Evolutionary conservation across 2,888 invertebrate species (phyloP).

Genomic region (Trachelus iudaicus): DNA sequence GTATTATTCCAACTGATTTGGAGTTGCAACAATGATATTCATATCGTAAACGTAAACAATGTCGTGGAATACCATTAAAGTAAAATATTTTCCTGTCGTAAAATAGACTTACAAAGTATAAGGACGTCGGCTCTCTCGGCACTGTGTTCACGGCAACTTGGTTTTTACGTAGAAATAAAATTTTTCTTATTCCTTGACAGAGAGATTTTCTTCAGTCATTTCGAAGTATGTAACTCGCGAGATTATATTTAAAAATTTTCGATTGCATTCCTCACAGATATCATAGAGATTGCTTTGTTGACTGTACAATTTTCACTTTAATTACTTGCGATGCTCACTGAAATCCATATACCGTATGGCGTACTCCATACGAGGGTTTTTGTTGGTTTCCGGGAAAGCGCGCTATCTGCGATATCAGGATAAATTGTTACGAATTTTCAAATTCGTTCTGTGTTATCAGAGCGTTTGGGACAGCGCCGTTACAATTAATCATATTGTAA

Average conservation of each 20-base stretch:
- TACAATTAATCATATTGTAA: neutral
- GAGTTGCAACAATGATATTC: neutral
- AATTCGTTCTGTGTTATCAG: neutral
- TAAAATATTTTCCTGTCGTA: neutral
- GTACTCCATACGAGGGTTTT: neutral
- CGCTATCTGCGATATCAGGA: neutral
- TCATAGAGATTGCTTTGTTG: neutral
- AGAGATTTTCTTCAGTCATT: neutral
- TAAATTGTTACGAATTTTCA: neutral
- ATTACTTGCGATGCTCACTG: neutral
- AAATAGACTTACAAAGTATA: neutral
- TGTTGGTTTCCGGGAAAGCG: neutral
- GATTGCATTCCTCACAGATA: neutral
- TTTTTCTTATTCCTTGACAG: neutral
- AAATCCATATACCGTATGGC: no score
- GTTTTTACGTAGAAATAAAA: neutral
- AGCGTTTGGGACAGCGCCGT: neutral
- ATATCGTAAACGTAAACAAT: neutral
- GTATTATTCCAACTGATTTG: neutral
- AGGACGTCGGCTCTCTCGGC: neutral
- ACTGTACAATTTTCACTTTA: neutral
- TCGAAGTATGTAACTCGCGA: neutral
- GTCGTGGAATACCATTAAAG: neutral
- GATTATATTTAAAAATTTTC: neutral
- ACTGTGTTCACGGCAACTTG: neutral